These are phyloP conservation scores for Acanthosoma haemorrhoidale DNA, from an alignment of 2,888 invertebrate species.

Conservation along the genomic window DNA sequence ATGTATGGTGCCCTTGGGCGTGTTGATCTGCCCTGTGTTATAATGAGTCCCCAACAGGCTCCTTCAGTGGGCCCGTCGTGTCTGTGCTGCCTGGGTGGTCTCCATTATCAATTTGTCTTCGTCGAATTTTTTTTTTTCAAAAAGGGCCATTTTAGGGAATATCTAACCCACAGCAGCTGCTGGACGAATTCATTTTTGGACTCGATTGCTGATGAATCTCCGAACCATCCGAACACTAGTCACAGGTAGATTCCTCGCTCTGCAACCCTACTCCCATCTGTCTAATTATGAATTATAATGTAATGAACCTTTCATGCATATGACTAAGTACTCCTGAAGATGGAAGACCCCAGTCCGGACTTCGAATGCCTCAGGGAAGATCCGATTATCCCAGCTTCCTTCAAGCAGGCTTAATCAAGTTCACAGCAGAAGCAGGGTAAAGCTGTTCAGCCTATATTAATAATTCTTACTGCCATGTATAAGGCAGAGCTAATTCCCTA, in stretches of 20 bases:
- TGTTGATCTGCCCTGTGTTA: too few relatives aligned
- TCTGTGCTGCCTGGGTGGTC: not conserved
- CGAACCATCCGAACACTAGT: too few relatives aligned
- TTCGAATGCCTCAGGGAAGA: not conserved
- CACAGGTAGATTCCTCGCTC: too few relatives aligned
- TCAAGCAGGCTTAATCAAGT: not conserved
- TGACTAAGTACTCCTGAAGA: not conserved
- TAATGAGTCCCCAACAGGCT: not conserved
- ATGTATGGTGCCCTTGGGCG: not conserved
- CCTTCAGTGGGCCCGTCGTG: not conserved
- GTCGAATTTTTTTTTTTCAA: not conserved
- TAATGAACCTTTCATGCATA: too few relatives aligned
- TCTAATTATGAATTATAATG: too few relatives aligned
- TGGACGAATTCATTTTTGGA: too few relatives aligned
- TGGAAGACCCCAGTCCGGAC: not conserved
- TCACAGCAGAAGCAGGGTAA: not conserved
- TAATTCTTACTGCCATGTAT: not conserved
- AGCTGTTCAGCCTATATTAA: slow-evolving; percentile 7
- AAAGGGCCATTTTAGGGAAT: not conserved
- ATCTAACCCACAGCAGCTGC: too few relatives aligned
- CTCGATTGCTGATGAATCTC: too few relatives aligned
- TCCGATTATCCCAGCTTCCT: slow-evolving; percentile 10
- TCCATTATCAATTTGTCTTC: slow-evolving; percentile 4
- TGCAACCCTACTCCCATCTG: too few relatives aligned
- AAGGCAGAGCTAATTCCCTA: not conserved